These are phyloP conservation scores for Lamellibrachia luymesi DNA, from an alignment of 1,140 invertebrate species.

Conservation along the genomic window DNA sequence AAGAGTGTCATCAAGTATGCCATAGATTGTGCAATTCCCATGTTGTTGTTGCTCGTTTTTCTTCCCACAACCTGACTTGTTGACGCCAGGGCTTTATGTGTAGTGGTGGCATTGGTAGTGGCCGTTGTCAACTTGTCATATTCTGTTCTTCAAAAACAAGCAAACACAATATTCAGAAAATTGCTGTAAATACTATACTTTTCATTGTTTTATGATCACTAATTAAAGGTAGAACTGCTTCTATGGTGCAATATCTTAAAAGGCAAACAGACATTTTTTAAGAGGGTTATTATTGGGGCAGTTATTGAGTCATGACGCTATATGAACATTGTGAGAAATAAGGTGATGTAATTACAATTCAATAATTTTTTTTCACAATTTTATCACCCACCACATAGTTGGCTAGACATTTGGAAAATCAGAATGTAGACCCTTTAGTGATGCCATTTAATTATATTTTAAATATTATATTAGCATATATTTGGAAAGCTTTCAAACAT, in stretches of 20 bases:
- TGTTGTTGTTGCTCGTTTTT: neutral
- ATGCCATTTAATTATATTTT: neutral
- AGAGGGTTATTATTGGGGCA: too few relatives aligned
- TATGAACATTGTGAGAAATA: neutral
- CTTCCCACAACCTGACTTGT: neutral
- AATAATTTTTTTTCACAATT: neutral
- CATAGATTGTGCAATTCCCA: neutral
- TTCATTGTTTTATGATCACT: neutral
- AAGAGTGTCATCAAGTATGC: conserved; percentile 4
- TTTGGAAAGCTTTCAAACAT: neutral
- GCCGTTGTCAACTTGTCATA: neutral
- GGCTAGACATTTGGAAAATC: neutral
- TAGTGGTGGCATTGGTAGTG: neutral
- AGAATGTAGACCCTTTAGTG: too few relatives aligned
- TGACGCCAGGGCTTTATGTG: neutral
- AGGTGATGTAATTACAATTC: neutral
- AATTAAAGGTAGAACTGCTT: neutral
- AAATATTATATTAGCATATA: neutral
- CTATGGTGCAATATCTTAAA: neutral
- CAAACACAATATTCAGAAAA: neutral
- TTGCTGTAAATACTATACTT: neutral
- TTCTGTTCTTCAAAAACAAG: neutral
- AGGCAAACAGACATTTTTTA: too few relatives aligned
- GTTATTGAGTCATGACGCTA: neutral
- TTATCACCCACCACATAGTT: neutral